Evolutionary conservation across 2,113 vertebrate genomes (phyloP).

Genomic region (Dromiciops gliroides): DNA sequence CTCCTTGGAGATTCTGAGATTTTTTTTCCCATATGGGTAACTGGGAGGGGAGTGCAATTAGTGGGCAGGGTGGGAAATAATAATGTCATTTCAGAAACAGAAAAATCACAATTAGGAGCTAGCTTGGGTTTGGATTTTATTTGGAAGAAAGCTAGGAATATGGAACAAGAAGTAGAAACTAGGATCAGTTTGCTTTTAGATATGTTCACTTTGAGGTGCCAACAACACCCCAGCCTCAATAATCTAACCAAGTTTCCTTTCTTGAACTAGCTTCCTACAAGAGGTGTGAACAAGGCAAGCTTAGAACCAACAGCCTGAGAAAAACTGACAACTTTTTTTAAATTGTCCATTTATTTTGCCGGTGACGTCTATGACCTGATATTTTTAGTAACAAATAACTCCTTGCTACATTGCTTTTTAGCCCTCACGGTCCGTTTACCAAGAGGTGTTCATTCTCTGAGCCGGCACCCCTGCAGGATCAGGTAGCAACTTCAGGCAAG

Average conservation of each 20-base stretch:
- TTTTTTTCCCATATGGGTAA: neutral
- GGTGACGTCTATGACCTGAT: slow-evolving; percentile 6
- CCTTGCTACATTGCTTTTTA: slow-evolving; percentile 54
- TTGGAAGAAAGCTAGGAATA: neutral
- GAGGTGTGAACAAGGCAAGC: neutral
- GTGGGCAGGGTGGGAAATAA: neutral
- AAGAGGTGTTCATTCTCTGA: neutral
- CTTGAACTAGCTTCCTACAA: neutral
- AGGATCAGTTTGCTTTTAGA: neutral
- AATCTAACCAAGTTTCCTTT: neutral
- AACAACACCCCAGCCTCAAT: neutral
- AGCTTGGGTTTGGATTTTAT: neutral
- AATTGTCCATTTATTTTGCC: neutral
- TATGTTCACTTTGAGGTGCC: neutral
- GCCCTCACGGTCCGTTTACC: slow-evolving; percentile 30
- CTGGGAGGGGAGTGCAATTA: too few relatives aligned
- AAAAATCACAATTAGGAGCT: neutral
- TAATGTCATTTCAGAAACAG: neutral
- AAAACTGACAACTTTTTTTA: neutral
- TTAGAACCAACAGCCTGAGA: neutral
- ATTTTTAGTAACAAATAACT: slow-evolving; percentile 11
- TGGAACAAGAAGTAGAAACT: neutral
- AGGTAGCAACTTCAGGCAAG: slow-evolving; percentile 31
- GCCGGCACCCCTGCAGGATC: slow-evolving; percentile 49
- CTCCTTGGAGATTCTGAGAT: neutral